Evolutionary conservation across 2,113 vertebrate genomes (phyloP), one percentile per base, ranked within the genome.

Genomic region (Rhinogobius similis): DNA sequence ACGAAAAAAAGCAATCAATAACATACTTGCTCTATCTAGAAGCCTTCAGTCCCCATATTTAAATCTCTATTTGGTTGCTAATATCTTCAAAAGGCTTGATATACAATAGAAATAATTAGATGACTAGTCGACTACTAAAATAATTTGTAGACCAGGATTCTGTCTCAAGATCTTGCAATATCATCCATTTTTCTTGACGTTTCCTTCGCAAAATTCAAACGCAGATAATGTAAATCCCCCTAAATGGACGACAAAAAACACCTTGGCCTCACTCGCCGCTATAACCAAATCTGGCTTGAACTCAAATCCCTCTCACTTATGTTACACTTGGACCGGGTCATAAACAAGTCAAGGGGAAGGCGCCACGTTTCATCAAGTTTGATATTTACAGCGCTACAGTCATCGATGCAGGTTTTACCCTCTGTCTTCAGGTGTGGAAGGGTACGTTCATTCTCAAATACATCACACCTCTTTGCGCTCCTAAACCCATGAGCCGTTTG

Each of bases 321-420:
- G 24, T 53, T 20, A 48, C 18, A 48, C 46, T 48, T 53, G 21
- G 18, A 21, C n/a, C 50, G 12, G 21, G 50, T 24, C 12, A 16
- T 67, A 9, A 36, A 58, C 67, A 62, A 24, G 70, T 56, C 70
- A 63, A 46, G 67, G 21, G 38, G 16, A 43, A 70, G 26, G 27
- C 23, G 14, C 24, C 53, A 53, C 23, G n/a, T 24, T 53, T 58
- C 43, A 59, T 20, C 53, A 43, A 23, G n/a, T 21, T 26, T 16
- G 26, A 26, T 27, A 27, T 58, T 58, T 58, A 58, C 55, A 6
- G 55, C 12, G 26, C 11, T 27, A 29, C 26, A 58, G 24, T 56
- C 11, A 56, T 29, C 18, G 26, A 13, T 16, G 4, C 26, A 16
- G 53, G 53, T 27, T 56, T 27, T 16, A 13, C 26, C 26, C 7